These are phyloP conservation scores for Neodiprion virginianus DNA, from an alignment of 1,140 invertebrate species.

Conservation along the genomic window DNA sequence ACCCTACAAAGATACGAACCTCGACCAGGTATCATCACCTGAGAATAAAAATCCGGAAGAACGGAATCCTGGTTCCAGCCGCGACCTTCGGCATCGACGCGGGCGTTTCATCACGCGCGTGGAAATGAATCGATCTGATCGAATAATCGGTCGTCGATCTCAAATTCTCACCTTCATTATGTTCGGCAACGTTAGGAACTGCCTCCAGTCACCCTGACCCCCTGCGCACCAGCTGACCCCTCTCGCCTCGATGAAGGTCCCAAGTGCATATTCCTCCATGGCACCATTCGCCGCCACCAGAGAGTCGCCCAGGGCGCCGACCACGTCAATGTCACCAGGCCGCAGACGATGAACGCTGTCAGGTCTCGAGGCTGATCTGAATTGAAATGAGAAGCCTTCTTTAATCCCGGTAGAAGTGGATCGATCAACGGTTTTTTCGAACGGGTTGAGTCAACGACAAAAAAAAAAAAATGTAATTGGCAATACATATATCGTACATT, in stretches of 20 bases:
- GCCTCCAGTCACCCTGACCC: constrained; percentile 72
- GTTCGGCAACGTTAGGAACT: constrained; percentile 75
- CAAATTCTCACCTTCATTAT: constrained; percentile 66
- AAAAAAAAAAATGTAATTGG: neutral
- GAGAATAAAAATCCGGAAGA: too few relatives aligned
- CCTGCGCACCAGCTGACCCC: constrained; percentile 81
- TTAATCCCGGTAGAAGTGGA: neutral
- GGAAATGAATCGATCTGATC: too few relatives aligned
- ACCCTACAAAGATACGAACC: too few relatives aligned
- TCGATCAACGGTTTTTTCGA: constrained; percentile 7
- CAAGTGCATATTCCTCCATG: constrained; percentile 74
- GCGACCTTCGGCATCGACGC: too few relatives aligned
- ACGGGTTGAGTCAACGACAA: neutral
- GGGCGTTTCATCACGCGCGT: too few relatives aligned
- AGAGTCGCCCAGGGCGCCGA: constrained; percentile 82
- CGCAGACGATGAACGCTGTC: constrained; percentile 69
- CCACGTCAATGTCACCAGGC: constrained; percentile 79
- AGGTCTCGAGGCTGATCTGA: constrained; percentile 48
- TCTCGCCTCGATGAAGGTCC: constrained; percentile 76
- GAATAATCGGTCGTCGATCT: too few relatives aligned
- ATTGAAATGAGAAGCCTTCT: constrained; percentile 6
- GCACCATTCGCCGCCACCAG: constrained; percentile 80
- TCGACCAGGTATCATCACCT: too few relatives aligned
- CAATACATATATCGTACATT: neutral
- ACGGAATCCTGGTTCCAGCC: too few relatives aligned